phyloP scores from a whole-genome alignment of 2,113 vertebrate genomes.

The Lipotes vexillifer region DNA sequence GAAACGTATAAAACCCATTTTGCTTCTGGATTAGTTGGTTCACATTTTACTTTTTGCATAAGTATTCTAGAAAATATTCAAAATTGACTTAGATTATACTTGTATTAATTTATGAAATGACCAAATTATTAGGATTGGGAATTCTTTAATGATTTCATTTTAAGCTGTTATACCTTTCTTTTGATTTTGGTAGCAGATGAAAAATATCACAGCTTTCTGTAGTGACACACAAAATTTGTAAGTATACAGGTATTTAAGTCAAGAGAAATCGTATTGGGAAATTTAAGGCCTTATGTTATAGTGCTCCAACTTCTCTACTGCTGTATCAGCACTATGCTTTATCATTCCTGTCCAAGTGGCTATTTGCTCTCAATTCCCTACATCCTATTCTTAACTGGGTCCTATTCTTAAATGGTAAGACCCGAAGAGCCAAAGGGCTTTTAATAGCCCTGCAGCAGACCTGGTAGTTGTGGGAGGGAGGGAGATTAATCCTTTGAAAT shows the following conservation, averaged over 20 bases:
- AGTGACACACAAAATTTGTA: background rate
- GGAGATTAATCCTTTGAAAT: background rate
- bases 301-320: background rate
- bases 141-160: background rate
- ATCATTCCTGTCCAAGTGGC: background rate
- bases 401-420: background rate
- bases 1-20: background rate
- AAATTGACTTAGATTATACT: background rate
- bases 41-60: background rate
- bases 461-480: background rate
- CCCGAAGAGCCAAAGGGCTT: background rate
- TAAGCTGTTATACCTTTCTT: background rate
- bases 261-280: background rate
- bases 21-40: background rate
- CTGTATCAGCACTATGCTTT: background rate
- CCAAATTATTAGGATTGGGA: background rate
- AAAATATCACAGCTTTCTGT: background rate
- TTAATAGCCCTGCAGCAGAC: background rate
- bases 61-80: background rate
- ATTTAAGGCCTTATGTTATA: background rate
- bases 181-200: background rate
- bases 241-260: background rate
- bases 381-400: background rate
- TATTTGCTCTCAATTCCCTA: background rate
- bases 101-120: background rate